Evolutionary conservation across 2,888 invertebrate genomes (phyloP).

Genomic region (Andrena bucephala): DNA sequence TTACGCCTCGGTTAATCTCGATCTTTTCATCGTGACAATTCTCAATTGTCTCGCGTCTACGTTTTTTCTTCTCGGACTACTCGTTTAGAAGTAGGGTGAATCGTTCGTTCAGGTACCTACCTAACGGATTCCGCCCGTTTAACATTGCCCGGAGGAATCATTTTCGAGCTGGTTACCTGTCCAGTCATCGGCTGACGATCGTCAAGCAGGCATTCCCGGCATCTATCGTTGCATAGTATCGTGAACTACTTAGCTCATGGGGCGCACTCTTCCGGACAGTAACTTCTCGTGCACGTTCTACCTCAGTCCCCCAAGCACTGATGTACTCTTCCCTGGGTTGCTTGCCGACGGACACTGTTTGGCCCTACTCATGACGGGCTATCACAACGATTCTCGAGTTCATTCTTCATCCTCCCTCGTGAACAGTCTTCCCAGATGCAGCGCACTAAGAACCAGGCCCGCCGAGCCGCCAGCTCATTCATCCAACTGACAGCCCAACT

Average conservation of each 20-base stretch:
- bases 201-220: slow-evolving; percentile 8
- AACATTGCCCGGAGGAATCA: slow-evolving; percentile 6
- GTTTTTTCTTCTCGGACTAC: too few species aligned
- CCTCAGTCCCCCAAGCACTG: slow-evolving; percentile 16
- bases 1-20: slow-evolving; percentile 1
- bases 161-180: slow-evolving; percentile 28
- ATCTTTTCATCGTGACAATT: slow-evolving; percentile 2
- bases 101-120: slow-evolving; percentile 22
- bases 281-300: background rate
- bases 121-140: slow-evolving; percentile 45
- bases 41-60: background rate
- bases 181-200: slow-evolving; percentile 18
- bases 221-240: background rate
- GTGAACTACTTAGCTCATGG: background rate
- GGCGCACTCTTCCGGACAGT: slow-evolving; percentile 11
- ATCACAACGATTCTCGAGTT: slow-evolving; percentile 5
- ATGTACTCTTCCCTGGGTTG: slow-evolving; percentile 28
- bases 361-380: slow-evolving; percentile 42
- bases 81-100: background rate
- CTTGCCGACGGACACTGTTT: slow-evolving; percentile 63
- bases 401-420: slow-evolving; percentile 15
- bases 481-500: slow-evolving; percentile 20
- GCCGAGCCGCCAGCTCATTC: slow-evolving; percentile 35
- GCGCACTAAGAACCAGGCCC: slow-evolving; percentile 32
- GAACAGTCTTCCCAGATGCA: slow-evolving; percentile 13